These are phyloP conservation scores for Bradypodion ventrale DNA, from an alignment of 2,797 vertebrate genomes.

Conservation along the genomic window DNA sequence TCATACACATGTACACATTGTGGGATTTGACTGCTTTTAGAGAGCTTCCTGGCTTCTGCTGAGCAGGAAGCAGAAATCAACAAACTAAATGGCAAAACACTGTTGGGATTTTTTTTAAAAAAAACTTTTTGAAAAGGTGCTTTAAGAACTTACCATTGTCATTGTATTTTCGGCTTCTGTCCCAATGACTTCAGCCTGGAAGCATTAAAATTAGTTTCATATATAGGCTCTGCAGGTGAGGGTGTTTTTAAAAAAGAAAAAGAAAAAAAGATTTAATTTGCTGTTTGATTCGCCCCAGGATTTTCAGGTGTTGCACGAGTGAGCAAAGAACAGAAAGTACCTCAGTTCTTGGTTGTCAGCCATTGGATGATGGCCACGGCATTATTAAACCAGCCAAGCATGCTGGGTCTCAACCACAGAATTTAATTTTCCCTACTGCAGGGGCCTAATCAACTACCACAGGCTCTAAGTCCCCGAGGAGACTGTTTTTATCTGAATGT, in stretches of 20 bases:
- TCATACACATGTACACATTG: background rate
- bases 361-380: conserved; percentile 89
- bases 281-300: conserved; percentile 82
- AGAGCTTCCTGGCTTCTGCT: conserved; percentile 50
- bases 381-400: conserved; percentile 95
- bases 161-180: conserved; percentile 67
- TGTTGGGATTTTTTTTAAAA: conserved; percentile 31
- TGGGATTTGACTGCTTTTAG: conserved; percentile 39
- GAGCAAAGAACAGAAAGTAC: conserved; percentile 82
- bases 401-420: conserved; percentile 85
- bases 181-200: conserved; percentile 86
- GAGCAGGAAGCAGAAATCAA: conserved; percentile 43
- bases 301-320: conserved; percentile 89
- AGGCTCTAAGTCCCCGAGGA: conserved; percentile 76
- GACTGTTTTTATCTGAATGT: conserved; percentile 72
- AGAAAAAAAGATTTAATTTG: conserved; percentile 79
- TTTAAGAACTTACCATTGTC: conserved; percentile 67
- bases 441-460: conserved; percentile 80
- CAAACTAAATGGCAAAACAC: conserved; percentile 48
- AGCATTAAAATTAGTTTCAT: conserved; percentile 89
- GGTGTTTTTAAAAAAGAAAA: conserved; percentile 52
- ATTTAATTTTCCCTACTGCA: conserved; percentile 83
- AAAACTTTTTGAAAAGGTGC: conserved; percentile 49
- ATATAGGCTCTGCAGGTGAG: conserved; percentile 85
- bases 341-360: conserved; percentile 83